Evolutionary conservation across 2,888 invertebrate species (phyloP).

Genomic region (Desoria tigrina): DNA sequence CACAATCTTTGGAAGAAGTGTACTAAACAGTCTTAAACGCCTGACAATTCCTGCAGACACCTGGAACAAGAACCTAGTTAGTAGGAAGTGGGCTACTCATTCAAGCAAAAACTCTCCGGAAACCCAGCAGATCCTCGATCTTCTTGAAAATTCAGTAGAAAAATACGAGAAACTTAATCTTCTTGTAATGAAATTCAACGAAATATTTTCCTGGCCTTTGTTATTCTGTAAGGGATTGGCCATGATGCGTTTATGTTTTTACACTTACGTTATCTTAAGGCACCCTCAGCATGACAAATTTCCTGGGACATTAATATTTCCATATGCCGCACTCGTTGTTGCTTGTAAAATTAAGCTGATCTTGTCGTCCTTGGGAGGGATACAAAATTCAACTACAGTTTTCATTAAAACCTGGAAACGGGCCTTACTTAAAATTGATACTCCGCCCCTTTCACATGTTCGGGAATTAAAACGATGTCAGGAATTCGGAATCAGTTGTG

Average conservation of each 20-base stretch:
- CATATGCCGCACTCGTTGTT: neutral
- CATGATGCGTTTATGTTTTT: neutral
- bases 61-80: too few species aligned
- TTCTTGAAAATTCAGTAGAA: slow-evolving; percentile 10
- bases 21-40: slow-evolving; percentile 1
- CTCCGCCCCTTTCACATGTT: neutral
- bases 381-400: neutral
- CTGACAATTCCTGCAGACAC: too few species aligned
- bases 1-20: slow-evolving; percentile 20
- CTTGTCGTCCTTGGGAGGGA: neutral
- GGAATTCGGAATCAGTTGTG: too few species aligned
- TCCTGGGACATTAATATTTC: neutral
- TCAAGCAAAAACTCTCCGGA: too few species aligned
- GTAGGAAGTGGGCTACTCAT: too few species aligned
- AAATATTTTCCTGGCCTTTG: slow-evolving; percentile 1
- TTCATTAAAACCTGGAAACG: neutral
- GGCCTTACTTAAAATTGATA: neutral
- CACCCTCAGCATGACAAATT: neutral
- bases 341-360: neutral
- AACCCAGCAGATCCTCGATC: neutral
- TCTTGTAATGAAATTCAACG: slow-evolving; percentile 7
- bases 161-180: neutral
- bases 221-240: neutral
- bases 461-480: too few species aligned
- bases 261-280: neutral